phyloP scores from a whole-genome alignment of 2,113 vertebrate species.

The Larimichthys crocea region DNA sequence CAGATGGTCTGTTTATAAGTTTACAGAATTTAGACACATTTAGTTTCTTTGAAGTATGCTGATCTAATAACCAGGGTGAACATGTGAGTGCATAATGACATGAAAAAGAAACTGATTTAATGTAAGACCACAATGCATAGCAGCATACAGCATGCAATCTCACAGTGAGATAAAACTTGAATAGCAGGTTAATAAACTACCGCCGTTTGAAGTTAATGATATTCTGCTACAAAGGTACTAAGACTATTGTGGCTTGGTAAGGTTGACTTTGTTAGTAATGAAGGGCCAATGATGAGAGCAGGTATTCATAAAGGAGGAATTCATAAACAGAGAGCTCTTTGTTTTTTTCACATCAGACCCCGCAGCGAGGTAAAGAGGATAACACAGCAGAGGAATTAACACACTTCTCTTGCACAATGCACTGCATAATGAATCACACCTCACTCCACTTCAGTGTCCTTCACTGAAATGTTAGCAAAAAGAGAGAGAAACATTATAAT shows the following conservation, averaged over 20 bases:
- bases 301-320: constrained; percentile 44
- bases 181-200: constrained; percentile 2
- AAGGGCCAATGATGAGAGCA: constrained; percentile 37
- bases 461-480: background rate
- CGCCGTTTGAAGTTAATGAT: constrained; percentile 17
- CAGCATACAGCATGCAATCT: constrained; percentile 23
- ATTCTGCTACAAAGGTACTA: constrained; percentile 26
- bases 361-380: constrained; percentile 2
- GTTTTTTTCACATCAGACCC: constrained; percentile 54
- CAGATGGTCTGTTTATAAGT: constrained; percentile 12
- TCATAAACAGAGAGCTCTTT: constrained; percentile 59
- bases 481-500: background rate
- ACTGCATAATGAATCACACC: constrained; percentile 41
- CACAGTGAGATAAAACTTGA: constrained; percentile 3
- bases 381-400: constrained; percentile 35
- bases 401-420: constrained; percentile 2
- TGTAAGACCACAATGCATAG: constrained; percentile 15
- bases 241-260: constrained; percentile 3
- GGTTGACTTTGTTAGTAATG: constrained; percentile 19
- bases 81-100: constrained; percentile 2
- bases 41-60: background rate
- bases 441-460: constrained; percentile 10
- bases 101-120: constrained; percentile 6
- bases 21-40: constrained; percentile 1
- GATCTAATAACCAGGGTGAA: background rate